A percentile compares a stretch with the other conserved stretches of the same genome.
Conservation (phyloP, 2,797 vertebrate genomes). For the Mormyrus hasselquistii region DNA sequence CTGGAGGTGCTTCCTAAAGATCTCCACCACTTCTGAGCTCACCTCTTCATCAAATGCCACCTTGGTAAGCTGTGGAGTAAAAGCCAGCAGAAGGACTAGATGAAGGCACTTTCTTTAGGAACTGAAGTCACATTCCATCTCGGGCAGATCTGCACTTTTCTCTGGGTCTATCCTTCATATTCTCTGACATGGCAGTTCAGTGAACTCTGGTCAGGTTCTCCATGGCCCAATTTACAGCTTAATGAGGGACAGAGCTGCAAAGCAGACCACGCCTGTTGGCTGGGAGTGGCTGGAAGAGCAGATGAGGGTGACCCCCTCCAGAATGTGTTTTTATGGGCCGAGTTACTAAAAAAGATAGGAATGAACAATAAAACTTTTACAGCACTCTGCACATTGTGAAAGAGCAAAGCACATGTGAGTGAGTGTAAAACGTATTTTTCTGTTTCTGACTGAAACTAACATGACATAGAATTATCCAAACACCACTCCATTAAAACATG, state of each 20-base stretch:
- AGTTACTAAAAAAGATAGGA: conserved; percentile 51
- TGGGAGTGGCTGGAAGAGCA: conserved; percentile 22
- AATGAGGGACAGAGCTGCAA: conserved; percentile 36
- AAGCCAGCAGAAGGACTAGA: background rate
- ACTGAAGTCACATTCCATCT: background rate
- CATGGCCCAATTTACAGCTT: conserved; percentile 23
- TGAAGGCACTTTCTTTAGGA: background rate
- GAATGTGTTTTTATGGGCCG: conserved; percentile 40
- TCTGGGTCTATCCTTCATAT: background rate
- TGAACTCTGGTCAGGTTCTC: background rate
- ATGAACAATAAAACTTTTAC: conserved; percentile 53
- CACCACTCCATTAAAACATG: background rate
- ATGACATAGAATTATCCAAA: conserved; percentile 20
- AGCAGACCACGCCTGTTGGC: conserved; percentile 29
- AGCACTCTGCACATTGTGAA: conserved; percentile 35
- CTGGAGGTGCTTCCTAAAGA: conserved; percentile 92
- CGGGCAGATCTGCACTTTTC: background rate
- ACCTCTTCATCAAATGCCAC: conserved; percentile 98
- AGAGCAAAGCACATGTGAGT: conserved; percentile 48
- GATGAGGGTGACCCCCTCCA: conserved; percentile 34
- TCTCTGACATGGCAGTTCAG: conserved; percentile 15
- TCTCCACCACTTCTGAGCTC: conserved; percentile 89
- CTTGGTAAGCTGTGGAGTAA: conserved; percentile 77
- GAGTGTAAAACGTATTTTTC: conserved; percentile 31
- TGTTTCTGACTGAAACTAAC: conserved; percentile 23